phyloP scores from a whole-genome alignment of 2,113 vertebrate species.

The Malaclemys terrapin region DNA sequence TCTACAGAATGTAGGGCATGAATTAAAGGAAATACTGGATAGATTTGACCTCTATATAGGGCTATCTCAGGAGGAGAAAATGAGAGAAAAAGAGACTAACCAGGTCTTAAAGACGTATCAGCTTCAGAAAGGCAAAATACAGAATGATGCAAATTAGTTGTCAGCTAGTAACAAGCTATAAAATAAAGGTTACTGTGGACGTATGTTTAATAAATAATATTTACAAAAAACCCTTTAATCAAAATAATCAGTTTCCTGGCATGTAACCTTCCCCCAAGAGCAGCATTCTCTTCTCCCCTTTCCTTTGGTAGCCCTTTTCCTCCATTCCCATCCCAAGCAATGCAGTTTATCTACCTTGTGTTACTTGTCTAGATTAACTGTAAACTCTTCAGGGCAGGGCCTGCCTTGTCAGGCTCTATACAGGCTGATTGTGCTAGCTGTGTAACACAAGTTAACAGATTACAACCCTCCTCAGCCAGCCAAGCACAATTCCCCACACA shows the following conservation, averaged over 20 bases:
- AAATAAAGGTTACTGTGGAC: not conserved
- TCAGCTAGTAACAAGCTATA: not conserved
- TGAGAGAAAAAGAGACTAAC: not conserved
- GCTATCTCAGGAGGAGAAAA: not conserved
- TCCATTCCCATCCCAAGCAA: not conserved
- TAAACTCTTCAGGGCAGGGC: not conserved
- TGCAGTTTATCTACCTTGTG: not conserved
- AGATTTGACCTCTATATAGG: too few relatives aligned
- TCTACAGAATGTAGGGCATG: not conserved
- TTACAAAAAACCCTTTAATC: not conserved
- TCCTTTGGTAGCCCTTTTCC: not conserved
- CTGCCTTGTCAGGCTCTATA: not conserved
- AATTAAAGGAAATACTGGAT: not conserved
- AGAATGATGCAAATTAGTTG: not conserved
- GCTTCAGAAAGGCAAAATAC: not conserved
- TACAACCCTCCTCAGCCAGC: too few relatives aligned
- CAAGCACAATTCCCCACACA: not conserved
- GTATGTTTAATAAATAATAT: not conserved
- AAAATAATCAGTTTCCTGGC: not conserved
- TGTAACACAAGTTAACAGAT: too few relatives aligned
- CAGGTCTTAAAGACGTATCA: not conserved
- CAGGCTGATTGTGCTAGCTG: too few relatives aligned
- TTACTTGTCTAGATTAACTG: not conserved
- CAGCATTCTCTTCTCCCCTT: not conserved
- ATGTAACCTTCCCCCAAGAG: not conserved